These are phyloP conservation scores for Gallinago jamesoni DNA, from an alignment of 2,113 vertebrate genomes.

Conservation along the genomic window DNA sequence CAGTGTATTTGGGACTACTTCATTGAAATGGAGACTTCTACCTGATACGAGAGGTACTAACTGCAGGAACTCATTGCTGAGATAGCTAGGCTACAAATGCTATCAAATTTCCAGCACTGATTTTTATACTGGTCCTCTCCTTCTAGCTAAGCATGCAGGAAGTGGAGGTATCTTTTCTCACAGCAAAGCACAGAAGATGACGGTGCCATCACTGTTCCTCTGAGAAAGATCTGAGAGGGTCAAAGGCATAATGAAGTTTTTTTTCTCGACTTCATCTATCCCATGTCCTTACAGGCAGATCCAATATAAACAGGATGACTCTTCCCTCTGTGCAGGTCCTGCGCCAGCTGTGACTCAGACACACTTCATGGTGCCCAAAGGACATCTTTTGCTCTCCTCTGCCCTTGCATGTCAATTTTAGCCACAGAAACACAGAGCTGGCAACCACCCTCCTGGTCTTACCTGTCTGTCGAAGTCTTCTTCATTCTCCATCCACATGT, in stretches of 20 bases:
- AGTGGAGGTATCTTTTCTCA: neutral
- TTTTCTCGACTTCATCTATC: neutral
- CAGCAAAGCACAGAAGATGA: neutral
- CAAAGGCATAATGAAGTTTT: neutral
- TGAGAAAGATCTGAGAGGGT: neutral
- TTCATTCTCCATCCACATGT: constrained; percentile 99
- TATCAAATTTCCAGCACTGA: neutral
- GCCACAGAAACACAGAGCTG: rapidly evolving
- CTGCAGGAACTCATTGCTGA: neutral
- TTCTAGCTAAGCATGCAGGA: neutral
- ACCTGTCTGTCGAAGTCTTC: constrained; percentile 97
- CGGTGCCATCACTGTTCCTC: rapidly evolving
- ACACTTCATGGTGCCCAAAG: neutral
- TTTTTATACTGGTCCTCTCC: neutral
- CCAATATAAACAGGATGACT: neutral
- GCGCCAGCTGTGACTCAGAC: rapidly evolving
- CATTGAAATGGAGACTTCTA: neutral
- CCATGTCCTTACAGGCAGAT: neutral
- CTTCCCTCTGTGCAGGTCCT: neutral
- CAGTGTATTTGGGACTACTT: rapidly evolving
- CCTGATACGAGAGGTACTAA: rapidly evolving
- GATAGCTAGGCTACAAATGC: neutral
- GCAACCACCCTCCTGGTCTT: neutral
- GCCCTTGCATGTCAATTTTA: rapidly evolving
- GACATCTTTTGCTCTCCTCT: no score